phyloP scores from a whole-genome alignment of 2,888 invertebrate genomes.

The Netelia melanura region DNA sequence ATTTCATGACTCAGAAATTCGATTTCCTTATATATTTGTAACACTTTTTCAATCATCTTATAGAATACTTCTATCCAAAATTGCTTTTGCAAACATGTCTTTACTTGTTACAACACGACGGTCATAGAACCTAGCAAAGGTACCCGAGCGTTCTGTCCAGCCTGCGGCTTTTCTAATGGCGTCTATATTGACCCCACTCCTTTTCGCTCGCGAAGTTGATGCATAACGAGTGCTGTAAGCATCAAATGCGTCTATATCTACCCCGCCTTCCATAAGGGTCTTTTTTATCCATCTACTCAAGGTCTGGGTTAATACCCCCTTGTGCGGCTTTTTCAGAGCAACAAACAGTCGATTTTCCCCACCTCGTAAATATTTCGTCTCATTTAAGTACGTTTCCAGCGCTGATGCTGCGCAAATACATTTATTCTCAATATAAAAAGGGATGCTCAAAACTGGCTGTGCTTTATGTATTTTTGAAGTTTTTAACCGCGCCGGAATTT shows the following conservation, averaged over 20 bases:
- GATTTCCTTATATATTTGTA: background rate
- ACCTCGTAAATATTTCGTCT: conserved; percentile 30
- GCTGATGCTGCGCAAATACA: conserved; percentile 35
- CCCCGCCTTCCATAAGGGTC: background rate
- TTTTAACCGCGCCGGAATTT: conserved; percentile 55
- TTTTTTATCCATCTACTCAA: conserved; percentile 54
- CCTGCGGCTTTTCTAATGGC: background rate
- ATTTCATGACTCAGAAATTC: background rate
- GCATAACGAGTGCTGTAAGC: background rate
- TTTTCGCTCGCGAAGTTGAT: background rate
- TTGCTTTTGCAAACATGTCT: background rate
- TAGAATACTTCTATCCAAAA: conserved; percentile 3
- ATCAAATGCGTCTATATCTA: background rate
- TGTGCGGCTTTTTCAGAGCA: conserved; percentile 34
- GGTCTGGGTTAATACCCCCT: conserved; percentile 34
- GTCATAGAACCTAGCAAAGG: conserved; percentile 3
- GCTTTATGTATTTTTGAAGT: conserved; percentile 47
- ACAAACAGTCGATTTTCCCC: conserved; percentile 17
- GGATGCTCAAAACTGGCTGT: conserved; percentile 50
- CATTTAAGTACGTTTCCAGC: conserved; percentile 29
- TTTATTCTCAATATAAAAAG: conserved; percentile 32
- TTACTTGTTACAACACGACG: background rate
- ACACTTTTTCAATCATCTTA: too few relatives aligned
- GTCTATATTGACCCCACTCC: background rate
- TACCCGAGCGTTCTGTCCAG: background rate